These are phyloP conservation scores for Neoniphon sammara DNA, from an alignment of 2,797 vertebrate species.

Conservation along the genomic window DNA sequence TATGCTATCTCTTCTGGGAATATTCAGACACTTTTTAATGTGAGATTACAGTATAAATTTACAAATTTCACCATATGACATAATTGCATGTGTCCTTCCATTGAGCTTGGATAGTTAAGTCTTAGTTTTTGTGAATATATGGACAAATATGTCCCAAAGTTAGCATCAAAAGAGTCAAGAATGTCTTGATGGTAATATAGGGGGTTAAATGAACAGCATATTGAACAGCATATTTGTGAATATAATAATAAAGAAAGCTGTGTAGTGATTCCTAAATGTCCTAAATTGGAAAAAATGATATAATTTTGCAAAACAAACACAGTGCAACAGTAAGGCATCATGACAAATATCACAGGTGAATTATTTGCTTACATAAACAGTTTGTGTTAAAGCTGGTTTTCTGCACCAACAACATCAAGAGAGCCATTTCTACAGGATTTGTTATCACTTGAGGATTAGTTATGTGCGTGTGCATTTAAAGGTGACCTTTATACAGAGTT, in stretches of 20 bases:
- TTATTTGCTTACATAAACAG: background rate
- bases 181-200: background rate
- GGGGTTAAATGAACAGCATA: background rate
- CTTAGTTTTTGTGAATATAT: background rate
- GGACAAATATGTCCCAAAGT: background rate
- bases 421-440: conserved; percentile 64
- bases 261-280: background rate
- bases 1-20: too few relatives aligned
- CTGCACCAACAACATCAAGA: conserved; percentile 41
- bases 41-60: too few relatives aligned
- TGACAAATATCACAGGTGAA: background rate
- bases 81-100: too few relatives aligned
- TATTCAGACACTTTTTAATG: too few relatives aligned
- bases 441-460: conserved; percentile 76
- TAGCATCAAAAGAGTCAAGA: background rate
- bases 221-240: background rate
- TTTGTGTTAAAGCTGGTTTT: conserved; percentile 15
- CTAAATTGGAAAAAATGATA: background rate
- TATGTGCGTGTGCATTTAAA: conserved; percentile 63
- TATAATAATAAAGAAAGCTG: background rate
- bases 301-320: background rate
- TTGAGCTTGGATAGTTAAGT: background rate
- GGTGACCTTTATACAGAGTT: conserved; percentile 83
- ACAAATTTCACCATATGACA: too few relatives aligned
- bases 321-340: background rate